Conservation (phyloP, 2,888 invertebrate genomes). For the Chymomyza amoena region DNA sequence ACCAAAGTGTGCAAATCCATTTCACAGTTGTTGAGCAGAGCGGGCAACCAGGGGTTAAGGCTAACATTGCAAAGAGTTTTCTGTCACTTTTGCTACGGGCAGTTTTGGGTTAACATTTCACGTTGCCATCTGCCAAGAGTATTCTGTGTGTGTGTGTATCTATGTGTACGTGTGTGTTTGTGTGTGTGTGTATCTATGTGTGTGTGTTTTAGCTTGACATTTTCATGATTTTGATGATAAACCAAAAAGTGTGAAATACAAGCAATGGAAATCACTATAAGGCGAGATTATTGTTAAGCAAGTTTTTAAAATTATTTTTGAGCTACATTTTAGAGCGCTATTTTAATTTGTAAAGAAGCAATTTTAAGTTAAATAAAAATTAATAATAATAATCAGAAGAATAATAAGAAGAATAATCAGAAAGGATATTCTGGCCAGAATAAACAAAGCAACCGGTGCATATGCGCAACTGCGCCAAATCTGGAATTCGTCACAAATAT, state of each 20-base stretch:
- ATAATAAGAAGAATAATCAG: no score
- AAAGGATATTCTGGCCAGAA: no score
- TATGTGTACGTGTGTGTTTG: no score
- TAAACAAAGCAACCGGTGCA: no score
- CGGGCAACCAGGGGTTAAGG: slow-evolving; percentile 1
- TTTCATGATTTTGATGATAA: not conserved
- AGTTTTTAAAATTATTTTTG: no score
- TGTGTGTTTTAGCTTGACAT: not conserved
- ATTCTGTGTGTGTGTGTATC: not conserved
- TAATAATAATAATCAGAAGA: no score
- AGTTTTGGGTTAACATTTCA: not conserved
- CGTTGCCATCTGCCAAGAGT: not conserved
- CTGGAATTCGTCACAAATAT: no score
- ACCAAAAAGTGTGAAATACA: not conserved
- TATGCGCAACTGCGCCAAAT: no score
- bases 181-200: no score
- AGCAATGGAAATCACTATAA: not conserved
- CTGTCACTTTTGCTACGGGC: not conserved
- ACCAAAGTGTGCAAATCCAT: slow-evolving; percentile 49
- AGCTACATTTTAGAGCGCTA: not conserved
- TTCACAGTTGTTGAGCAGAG: slow-evolving; percentile 25
- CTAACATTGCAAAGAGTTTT: not conserved
- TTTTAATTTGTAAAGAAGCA: not conserved
- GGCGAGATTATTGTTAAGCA: not conserved
- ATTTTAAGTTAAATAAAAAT: no score